A percentile compares a stretch with the other conserved stretches of the same genome.
phyloP scores from a whole-genome alignment of 2,797 vertebrate genomes.

The Tapirus indicus region DNA sequence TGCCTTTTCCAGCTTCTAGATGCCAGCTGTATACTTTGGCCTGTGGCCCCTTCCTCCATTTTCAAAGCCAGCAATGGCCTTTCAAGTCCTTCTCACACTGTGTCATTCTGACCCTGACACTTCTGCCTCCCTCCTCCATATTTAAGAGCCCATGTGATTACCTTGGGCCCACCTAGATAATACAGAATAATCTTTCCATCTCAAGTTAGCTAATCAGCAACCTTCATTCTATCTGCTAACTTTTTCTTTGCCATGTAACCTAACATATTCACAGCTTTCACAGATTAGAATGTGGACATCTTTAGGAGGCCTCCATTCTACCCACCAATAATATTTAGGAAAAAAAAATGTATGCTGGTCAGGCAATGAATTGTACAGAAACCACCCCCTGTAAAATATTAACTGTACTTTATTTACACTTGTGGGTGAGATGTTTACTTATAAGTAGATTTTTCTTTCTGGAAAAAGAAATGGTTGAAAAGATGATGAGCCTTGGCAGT shows the following conservation, averaged over 20 bases:
- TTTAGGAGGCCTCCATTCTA: background rate
- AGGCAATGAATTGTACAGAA: background rate
- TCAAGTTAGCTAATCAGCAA: background rate
- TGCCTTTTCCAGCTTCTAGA: background rate
- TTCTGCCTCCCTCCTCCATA: background rate
- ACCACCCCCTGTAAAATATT: constrained; percentile 15
- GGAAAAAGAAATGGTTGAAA: constrained; percentile 30
- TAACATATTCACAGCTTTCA: background rate
- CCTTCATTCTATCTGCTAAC: background rate
- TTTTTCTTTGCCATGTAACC: background rate
- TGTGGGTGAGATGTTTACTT: constrained; percentile 31
- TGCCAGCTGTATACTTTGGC: background rate
- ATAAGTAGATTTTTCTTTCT: background rate
- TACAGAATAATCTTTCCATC: background rate
- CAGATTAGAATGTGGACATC: background rate
- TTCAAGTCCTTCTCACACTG: background rate
- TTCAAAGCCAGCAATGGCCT: background rate
- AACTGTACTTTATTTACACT: background rate
- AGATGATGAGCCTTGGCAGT: constrained; percentile 8
- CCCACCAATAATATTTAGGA: background rate
- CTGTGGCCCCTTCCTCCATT: background rate
- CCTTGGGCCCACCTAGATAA: background rate
- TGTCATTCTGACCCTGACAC: background rate
- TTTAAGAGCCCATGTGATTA: background rate
- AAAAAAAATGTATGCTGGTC: background rate